phyloP scores from a whole-genome alignment of 2,113 vertebrate species.

The Nanger granti region DNA sequence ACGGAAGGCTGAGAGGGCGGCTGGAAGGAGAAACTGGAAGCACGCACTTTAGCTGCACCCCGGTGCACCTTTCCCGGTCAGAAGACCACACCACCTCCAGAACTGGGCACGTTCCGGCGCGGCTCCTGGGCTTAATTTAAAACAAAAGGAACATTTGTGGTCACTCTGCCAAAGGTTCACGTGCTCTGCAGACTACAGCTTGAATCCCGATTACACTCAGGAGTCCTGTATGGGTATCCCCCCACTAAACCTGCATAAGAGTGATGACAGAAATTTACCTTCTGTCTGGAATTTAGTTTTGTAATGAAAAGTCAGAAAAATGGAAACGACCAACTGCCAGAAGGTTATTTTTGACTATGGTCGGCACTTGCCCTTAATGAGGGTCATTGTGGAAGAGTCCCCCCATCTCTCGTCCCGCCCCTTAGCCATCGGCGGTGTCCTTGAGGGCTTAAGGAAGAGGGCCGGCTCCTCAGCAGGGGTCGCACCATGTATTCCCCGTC shows the following conservation, averaged over 20 bases:
- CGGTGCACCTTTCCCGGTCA: neutral
- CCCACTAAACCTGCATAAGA: neutral
- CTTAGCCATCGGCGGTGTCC: neutral
- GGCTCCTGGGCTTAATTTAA: neutral
- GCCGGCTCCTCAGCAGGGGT: accelerated
- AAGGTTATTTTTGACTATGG: neutral
- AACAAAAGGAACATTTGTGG: neutral
- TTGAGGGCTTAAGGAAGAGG: neutral
- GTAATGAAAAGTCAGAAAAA: neutral
- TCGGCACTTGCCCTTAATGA: accelerated
- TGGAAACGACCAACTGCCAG: neutral
- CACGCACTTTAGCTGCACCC: accelerated
- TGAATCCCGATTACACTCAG: neutral
- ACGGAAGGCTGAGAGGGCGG: accelerated
- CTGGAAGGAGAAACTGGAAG: neutral
- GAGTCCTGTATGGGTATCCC: neutral
- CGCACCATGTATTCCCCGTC: accelerated
- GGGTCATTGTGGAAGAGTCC: too few relatives aligned
- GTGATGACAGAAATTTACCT: neutral
- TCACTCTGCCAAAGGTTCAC: neutral
- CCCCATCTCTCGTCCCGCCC: accelerated
- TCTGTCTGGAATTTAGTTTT: neutral
- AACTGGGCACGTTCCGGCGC: accelerated
- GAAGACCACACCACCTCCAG: neutral
- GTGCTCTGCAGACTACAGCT: neutral